Evolutionary conservation across 2,113 vertebrate species (phyloP).

Genomic region (Varanus komodoensis): DNA sequence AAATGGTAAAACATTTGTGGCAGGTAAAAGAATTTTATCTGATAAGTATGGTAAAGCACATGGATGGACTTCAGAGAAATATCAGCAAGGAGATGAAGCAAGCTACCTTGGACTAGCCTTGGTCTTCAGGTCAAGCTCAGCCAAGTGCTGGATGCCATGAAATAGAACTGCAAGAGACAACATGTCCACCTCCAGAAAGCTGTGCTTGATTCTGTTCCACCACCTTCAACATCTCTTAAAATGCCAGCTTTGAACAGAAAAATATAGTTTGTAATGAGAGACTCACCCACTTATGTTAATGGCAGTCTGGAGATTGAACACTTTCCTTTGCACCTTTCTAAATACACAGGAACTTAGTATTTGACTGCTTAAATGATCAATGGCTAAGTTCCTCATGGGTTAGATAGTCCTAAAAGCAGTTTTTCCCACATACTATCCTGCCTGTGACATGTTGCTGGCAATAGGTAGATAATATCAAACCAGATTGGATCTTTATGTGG

Average conservation of each 20-base stretch:
- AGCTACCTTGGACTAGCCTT: neutral
- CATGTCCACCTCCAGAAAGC: neutral
- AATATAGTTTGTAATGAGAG: neutral
- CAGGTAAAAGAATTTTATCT: neutral
- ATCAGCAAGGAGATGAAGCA: neutral
- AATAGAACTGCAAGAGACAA: neutral
- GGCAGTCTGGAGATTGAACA: constrained; percentile 2
- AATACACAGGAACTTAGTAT: neutral
- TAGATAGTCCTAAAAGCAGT: neutral
- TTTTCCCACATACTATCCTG: neutral
- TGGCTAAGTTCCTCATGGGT: neutral
- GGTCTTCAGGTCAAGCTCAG: neutral
- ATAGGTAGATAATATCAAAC: rapidly evolving
- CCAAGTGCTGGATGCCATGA: neutral
- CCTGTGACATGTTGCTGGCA: neutral
- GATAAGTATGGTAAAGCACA: neutral
- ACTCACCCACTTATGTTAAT: neutral
- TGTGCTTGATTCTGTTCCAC: neutral
- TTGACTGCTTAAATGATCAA: constrained; percentile 8
- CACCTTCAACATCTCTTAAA: neutral
- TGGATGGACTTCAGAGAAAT: neutral
- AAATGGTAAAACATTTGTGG: neutral
- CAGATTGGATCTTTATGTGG: neutral
- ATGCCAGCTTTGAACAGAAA: neutral
- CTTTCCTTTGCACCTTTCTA: neutral